These are phyloP conservation scores for Rousettus madagascariensis DNA, from an alignment of 2,797 vertebrate genomes.

Conservation along the genomic window DNA sequence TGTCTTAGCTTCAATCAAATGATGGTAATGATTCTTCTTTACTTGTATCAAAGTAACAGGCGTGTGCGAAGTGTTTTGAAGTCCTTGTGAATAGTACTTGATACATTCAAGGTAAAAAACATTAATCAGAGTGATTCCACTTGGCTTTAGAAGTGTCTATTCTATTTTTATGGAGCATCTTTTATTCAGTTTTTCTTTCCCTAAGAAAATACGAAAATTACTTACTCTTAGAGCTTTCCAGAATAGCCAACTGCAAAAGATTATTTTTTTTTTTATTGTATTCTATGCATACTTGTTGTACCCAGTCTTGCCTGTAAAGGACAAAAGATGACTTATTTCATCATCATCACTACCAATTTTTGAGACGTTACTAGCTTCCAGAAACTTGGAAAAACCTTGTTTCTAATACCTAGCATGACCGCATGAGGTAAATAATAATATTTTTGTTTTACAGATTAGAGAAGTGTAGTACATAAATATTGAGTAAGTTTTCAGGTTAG, in stretches of 20 bases:
- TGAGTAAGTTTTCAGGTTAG: not conserved
- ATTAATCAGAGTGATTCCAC: not conserved
- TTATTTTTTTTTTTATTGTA: not conserved
- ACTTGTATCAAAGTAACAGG: not conserved
- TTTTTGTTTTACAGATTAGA: not conserved
- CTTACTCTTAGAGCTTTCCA: not conserved
- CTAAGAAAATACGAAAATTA: not conserved
- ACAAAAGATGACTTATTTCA: not conserved
- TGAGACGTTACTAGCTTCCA: not conserved
- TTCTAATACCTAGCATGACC: not conserved
- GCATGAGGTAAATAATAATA: not conserved
- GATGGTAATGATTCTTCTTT: not conserved
- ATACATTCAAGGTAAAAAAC: not conserved
- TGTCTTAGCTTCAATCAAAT: not conserved
- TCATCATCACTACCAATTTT: not conserved
- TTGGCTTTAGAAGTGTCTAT: not conserved
- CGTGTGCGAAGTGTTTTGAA: not conserved
- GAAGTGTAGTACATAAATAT: not conserved
- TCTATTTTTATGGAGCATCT: not conserved
- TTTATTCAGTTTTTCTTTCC: not conserved
- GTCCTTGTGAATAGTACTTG: not conserved
- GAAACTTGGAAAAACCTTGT: not conserved
- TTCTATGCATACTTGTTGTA: not conserved
- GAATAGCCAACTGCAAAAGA: not conserved
- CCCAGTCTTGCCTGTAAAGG: not conserved